phyloP scores from a whole-genome alignment of 2,797 vertebrate genomes.

The Limnodromus scolopaceus region DNA sequence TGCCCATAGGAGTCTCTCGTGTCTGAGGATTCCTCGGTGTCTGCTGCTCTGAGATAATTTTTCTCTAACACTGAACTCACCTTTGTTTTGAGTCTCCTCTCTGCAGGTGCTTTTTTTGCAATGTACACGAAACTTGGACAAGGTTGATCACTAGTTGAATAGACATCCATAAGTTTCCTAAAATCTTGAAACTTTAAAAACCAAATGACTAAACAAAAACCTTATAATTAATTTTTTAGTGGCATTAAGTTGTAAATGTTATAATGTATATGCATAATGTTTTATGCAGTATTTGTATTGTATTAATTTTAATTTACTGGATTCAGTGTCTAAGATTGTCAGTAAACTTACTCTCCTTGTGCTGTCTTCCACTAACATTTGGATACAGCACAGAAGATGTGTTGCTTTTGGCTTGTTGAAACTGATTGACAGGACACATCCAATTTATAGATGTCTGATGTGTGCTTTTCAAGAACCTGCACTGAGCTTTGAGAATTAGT shows the following conservation, averaged over 20 bases:
- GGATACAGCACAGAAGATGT: not conserved
- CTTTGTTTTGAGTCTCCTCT: not conserved
- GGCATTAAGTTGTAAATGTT: not conserved
- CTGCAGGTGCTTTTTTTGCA: not conserved
- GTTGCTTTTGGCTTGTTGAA: not conserved
- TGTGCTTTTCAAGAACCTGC: not conserved
- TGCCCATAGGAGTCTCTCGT: not conserved
- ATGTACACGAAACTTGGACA: not conserved
- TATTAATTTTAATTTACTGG: not conserved
- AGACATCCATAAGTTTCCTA: not conserved
- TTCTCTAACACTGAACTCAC: not conserved
- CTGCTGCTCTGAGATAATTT: not conserved
- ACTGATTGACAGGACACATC: not conserved
- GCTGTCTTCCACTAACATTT: not conserved
- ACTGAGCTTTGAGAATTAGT: not conserved
- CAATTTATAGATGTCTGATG: not conserved
- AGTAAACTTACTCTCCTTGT: not conserved
- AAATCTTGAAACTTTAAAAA: not conserved
- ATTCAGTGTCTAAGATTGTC: not conserved
- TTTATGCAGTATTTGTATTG: not conserved
- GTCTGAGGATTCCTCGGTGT: not conserved
- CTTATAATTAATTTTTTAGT: not conserved
- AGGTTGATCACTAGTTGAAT: not conserved
- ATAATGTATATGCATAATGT: not conserved
- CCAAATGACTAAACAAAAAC: not conserved